Evolutionary conservation across 2,113 vertebrate genomes (phyloP).

Genomic region (Xenus cinereus): DNA sequence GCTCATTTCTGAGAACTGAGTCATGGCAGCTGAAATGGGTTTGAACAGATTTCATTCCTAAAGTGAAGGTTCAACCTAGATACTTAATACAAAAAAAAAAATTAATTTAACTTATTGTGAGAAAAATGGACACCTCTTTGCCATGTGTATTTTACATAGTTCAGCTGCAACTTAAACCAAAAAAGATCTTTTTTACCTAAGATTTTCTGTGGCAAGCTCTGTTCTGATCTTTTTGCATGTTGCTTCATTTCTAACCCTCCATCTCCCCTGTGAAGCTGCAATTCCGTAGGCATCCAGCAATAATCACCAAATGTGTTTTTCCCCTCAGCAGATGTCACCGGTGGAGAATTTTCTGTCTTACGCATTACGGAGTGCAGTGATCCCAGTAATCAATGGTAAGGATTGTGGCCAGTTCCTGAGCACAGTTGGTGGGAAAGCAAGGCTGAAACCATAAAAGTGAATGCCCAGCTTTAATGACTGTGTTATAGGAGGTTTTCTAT

Average conservation of each 20-base stretch:
- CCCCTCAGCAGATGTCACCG: conserved; percentile 37
- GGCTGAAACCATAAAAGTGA: neutral
- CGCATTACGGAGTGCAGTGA: conserved; percentile 51
- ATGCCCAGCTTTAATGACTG: neutral
- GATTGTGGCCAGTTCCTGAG: neutral
- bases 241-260: neutral
- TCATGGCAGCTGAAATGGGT: neutral
- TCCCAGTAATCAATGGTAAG: conserved; percentile 68
- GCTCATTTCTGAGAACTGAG: neutral
- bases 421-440: neutral
- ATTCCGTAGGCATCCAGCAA: neutral
- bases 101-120: neutral
- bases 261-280: neutral
- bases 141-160: neutral
- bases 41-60: neutral
- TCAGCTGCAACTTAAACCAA: neutral
- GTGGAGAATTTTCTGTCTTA: conserved; percentile 63
- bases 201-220: neutral
- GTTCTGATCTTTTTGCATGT: neutral
- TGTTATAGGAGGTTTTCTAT: neutral
- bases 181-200: neutral
- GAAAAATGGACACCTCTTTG: neutral
- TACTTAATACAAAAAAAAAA: neutral
- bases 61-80: neutral
- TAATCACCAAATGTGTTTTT: neutral